Evolutionary conservation across 1,140 invertebrate species (phyloP).

Genomic region (Helicoverpa armigera): DNA sequence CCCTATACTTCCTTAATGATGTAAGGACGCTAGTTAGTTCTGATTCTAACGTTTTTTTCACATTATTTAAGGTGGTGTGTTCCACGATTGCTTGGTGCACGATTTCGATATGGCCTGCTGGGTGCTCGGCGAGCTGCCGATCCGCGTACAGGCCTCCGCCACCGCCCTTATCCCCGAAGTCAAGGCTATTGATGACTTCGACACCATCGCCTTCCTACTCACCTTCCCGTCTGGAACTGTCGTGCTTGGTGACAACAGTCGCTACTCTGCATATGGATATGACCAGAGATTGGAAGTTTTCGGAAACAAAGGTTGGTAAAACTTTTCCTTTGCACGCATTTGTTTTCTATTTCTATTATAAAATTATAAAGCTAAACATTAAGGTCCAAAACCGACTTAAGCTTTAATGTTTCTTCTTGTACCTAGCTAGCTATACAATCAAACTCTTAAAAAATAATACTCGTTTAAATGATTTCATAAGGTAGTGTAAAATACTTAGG

Average conservation of each 20-base stretch:
- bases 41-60: not conserved
- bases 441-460: too few species aligned
- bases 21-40: too few species aligned
- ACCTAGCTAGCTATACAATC: too few species aligned
- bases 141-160: slow-evolving; percentile 86
- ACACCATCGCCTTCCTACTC: slow-evolving; percentile 88
- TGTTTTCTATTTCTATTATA: not conserved
- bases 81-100: slow-evolving; percentile 91
- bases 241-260: slow-evolving; percentile 89
- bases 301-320: slow-evolving; percentile 80
- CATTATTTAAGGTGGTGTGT: slow-evolving; percentile 88
- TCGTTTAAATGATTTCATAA: too few species aligned
- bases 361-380: too few species aligned
- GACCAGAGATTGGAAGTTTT: slow-evolving; percentile 91
- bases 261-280: slow-evolving; percentile 89
- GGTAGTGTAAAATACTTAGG: not conserved
- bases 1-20: too few species aligned
- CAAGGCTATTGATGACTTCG: slow-evolving; percentile 57
- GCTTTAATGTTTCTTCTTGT: too few species aligned
- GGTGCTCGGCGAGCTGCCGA: slow-evolving; percentile 89
- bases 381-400: too few species aligned
- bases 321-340: not conserved
- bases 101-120: slow-evolving; percentile 90
- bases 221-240: slow-evolving; percentile 89
- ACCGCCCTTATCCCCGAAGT: slow-evolving; percentile 88